Conservation (phyloP, 1,140 invertebrate species). For the Atta texana region DNA sequence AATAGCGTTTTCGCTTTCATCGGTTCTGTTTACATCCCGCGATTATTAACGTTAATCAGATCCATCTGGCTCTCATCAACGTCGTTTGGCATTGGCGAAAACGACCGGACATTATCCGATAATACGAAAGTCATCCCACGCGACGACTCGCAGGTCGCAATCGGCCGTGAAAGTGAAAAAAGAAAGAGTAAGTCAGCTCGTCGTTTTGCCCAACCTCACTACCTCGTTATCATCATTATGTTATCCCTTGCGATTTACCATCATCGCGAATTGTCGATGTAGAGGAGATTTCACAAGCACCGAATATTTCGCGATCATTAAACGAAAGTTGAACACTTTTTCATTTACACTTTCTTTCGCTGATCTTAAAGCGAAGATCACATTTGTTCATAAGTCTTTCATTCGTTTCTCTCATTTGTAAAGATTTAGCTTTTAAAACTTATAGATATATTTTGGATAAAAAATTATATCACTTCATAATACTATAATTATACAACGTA, state of each 20-base stretch:
- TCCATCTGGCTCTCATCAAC: not conserved
- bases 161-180: slow-evolving; percentile 49
- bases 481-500: too few species aligned
- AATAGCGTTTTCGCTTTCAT: slow-evolving; percentile 8
- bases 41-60: slow-evolving; percentile 3
- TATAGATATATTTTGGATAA: not conserved
- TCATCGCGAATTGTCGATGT: slow-evolving; percentile 14
- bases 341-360: not conserved
- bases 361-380: not conserved
- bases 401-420: not conserved
- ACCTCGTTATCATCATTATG: slow-evolving; percentile 20
- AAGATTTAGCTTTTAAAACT: not conserved
- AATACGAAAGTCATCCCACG: slow-evolving; percentile 24
- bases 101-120: not conserved
- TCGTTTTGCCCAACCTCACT: not conserved
- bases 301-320: slow-evolving; percentile 4
- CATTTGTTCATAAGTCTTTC: not conserved
- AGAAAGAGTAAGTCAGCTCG: slow-evolving; percentile 18
- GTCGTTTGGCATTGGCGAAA: slow-evolving; percentile 22
- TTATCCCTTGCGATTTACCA: slow-evolving; percentile 8
- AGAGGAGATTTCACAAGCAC: not conserved
- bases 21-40: slow-evolving; percentile 17
- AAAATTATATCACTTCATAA: not conserved
- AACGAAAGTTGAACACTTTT: not conserved
- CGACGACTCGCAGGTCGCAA: not conserved